Evolutionary conservation across 1,140 invertebrate species (phyloP).

Genomic region (Diorhabda sublineata): DNA sequence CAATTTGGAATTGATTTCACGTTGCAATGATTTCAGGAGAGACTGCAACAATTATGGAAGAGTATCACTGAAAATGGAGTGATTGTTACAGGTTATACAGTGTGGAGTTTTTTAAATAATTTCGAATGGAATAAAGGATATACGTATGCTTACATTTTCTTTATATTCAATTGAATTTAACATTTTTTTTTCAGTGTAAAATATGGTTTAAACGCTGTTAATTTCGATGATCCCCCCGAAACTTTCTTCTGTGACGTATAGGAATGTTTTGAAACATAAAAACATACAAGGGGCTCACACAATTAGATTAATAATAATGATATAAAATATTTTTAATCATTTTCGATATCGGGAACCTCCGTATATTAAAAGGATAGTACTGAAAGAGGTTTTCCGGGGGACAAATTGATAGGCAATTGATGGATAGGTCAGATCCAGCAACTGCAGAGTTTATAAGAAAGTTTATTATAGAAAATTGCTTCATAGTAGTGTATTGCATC

Average conservation of each 20-base stretch:
- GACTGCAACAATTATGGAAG: conserved; percentile 5
- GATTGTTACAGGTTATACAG: neutral
- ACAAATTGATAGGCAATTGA: too few relatives aligned
- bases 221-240: neutral
- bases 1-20: too few relatives aligned
- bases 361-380: too few relatives aligned
- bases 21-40: neutral
- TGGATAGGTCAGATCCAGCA: too few relatives aligned
- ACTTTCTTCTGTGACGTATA: neutral
- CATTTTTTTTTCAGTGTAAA: neutral
- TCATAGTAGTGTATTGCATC: too few relatives aligned
- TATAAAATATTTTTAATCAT: too few relatives aligned
- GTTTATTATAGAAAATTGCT: too few relatives aligned
- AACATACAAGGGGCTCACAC: neutral
- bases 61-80: conserved; percentile 5
- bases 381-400: too few relatives aligned
- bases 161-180: neutral
- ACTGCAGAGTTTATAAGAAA: too few relatives aligned
- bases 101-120: conserved; percentile 10
- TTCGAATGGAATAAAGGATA: conserved; percentile 10
- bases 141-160: neutral
- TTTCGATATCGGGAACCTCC: too few relatives aligned
- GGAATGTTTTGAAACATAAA: neutral
- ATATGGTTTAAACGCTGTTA: neutral
- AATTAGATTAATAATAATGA: too few relatives aligned